Evolutionary conservation across 2,113 vertebrate species (phyloP).

Genomic region (Galeopterus variegatus): DNA sequence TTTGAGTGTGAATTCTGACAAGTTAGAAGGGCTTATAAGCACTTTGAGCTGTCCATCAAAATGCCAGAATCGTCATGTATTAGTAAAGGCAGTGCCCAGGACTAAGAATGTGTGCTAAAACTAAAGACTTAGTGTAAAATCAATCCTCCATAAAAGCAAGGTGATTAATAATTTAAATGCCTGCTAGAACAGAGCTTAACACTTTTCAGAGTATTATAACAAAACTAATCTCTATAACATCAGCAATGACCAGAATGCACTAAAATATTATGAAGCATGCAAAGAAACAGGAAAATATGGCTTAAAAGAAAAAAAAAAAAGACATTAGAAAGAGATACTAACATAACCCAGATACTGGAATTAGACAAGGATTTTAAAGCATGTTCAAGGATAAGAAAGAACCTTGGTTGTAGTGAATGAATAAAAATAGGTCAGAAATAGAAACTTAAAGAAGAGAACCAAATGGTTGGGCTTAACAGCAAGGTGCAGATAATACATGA

Average conservation of each 20-base stretch:
- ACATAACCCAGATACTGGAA: not conserved
- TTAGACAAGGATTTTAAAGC: not conserved
- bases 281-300: not conserved
- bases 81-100: not conserved
- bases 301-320: not conserved
- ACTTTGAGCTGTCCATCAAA: not conserved
- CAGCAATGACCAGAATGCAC: not conserved
- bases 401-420: not conserved
- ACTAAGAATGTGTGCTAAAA: not conserved
- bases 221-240: not conserved
- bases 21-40: not conserved
- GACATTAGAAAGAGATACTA: not conserved
- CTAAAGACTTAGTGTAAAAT: not conserved
- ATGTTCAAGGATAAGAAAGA: not conserved
- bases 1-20: not conserved
- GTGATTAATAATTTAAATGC: not conserved
- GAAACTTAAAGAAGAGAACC: not conserved
- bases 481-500: not conserved
- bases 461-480: not conserved
- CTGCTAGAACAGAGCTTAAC: not conserved
- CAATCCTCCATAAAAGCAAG: not conserved
- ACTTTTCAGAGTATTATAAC: not conserved
- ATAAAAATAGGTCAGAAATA: not conserved
- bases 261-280: not conserved
- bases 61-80: not conserved